Conservation (phyloP, 2,797 vertebrate species). For the Nyctalus aviator region DNA sequence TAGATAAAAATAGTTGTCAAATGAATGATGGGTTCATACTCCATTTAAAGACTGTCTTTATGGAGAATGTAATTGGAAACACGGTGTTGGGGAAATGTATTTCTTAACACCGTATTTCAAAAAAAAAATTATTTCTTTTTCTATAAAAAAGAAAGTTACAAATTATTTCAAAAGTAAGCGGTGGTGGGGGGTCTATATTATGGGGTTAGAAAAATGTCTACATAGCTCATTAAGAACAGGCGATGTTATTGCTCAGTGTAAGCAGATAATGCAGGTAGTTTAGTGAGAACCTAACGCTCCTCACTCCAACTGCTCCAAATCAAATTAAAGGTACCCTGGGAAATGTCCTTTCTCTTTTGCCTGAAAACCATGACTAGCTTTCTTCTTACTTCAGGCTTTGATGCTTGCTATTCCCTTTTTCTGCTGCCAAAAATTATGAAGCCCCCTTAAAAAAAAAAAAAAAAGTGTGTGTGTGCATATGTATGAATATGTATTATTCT, state of each 20-base stretch:
- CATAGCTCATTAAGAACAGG: neutral
- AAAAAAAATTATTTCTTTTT: too few relatives aligned
- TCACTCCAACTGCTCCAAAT: neutral
- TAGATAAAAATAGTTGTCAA: neutral
- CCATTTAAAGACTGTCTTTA: neutral
- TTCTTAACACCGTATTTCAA: neutral
- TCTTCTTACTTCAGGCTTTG: neutral
- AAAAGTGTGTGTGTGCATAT: neutral
- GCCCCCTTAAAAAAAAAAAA: neutral
- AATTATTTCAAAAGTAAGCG: constrained; percentile 6
- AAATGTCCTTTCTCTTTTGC: constrained; percentile 16
- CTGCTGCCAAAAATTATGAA: neutral
- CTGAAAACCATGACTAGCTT: neutral
- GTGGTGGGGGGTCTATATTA: neutral
- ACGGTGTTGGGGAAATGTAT: neutral
- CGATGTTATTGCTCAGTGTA: neutral
- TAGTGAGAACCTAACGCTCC: neutral
- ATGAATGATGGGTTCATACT: neutral
- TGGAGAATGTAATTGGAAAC: neutral
- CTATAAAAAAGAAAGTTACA: neutral
- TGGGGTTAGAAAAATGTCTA: neutral
- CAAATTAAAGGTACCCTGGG: constrained; percentile 8
- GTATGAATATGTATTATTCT: neutral
- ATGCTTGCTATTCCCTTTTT: constrained; percentile 5
- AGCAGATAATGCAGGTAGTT: neutral